Evolutionary conservation across 2,113 vertebrate genomes (phyloP).

Genomic region (Asarcornis scutulata): DNA sequence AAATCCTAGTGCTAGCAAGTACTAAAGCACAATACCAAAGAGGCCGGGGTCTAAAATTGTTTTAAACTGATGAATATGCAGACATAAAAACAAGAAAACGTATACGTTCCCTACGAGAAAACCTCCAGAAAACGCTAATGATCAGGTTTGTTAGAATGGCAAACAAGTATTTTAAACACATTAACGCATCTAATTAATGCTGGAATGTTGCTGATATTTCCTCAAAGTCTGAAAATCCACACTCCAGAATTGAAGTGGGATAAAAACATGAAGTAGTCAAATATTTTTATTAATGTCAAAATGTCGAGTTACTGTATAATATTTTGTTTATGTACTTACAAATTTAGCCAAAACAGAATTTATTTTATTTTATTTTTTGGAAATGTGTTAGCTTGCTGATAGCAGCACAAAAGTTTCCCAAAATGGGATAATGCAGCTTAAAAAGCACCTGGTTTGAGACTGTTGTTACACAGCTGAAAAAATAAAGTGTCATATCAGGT

Average conservation of each 20-base stretch:
- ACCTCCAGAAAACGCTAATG: background rate
- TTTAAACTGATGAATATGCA: conserved; percentile 73
- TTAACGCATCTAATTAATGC: background rate
- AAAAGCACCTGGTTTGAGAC: conserved; percentile 61
- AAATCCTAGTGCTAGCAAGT: conserved; percentile 58
- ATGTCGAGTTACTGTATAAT: background rate
- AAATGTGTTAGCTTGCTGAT: background rate
- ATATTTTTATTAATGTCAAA: background rate
- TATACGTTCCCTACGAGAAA: background rate
- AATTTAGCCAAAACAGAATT: background rate
- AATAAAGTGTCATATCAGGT: conserved; percentile 76
- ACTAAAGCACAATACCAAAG: conserved; percentile 56
- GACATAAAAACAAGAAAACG: conserved; percentile 1
- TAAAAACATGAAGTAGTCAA: background rate
- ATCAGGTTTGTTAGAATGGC: background rate
- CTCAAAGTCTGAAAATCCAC: background rate
- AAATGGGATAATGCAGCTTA: conserved; percentile 26
- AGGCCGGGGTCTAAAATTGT: conserved; percentile 50
- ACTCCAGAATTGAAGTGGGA: background rate
- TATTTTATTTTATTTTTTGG: background rate
- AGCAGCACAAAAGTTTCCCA: background rate
- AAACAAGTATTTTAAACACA: background rate
- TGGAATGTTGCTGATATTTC: background rate
- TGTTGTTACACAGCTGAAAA: conserved; percentile 74
- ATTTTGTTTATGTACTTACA: background rate